Base-by-base conservation (phyloP, 2,113 vertebrate genomes). In the Corydoras maculifer region DNA sequence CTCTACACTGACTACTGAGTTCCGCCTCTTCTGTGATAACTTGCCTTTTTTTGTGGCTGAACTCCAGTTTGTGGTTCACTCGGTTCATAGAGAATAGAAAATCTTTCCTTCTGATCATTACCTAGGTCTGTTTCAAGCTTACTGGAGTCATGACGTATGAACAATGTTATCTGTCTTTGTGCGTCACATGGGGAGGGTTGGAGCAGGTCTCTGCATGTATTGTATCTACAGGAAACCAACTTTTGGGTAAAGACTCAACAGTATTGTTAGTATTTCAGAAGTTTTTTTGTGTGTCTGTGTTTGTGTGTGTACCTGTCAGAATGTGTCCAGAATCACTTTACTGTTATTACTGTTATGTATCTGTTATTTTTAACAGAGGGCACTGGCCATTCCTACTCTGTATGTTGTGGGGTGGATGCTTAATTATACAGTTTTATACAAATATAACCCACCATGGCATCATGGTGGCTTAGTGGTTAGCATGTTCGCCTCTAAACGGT, bases 11-110 rank as follows among this genome's bases (percentile, higher is more conserved):
- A 69, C 14, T 43, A 2, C 35, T 43, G 18, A 72, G 54, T 48
- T 63, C 69, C 69, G 69, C 43, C 65, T 69, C 51, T 69, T 66
- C 70, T 78, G 73, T 78, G 73, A 75, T 73, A 78, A 78, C 73
- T 73, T 69, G 77, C 43, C 65, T 69, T 50, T 13, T 11, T 48
- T 25, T 25, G 18, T 75, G 65, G 69, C 65, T 66, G 57, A 14
- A 57, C 8, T 68, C 32, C 50, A 75, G 31, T 54, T 51, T n/a
- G 15, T 57, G 58, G 73, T 75, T 78, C 65, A 65, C 3, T 25
- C 35, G 11, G 69, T 72, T 75, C 69, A 75, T 9, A 58, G 2
- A 14, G 59, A 72, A 58, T 29, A 55, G 25, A 57, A 72, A 25
- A 48, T 5, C 32, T 57, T 50, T 18, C 35, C 65, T 58, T 2